Percentiles rank a stretch among this genome's conserved stretches.
phyloP scores from a whole-genome alignment of 2,797 vertebrate genomes.

The Coreius guichenoti region DNA sequence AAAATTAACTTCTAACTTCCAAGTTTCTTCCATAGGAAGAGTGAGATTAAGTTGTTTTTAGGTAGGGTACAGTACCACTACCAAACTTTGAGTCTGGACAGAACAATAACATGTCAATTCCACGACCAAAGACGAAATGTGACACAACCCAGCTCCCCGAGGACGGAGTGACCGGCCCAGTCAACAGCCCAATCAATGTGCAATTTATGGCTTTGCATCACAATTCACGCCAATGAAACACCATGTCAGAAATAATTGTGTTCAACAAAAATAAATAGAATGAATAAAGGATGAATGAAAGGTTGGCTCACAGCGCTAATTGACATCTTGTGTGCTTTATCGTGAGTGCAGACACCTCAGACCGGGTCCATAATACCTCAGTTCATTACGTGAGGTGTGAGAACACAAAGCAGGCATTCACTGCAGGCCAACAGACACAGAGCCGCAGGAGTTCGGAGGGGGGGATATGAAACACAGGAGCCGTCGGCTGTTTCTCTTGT shows the following conservation, averaged over 20 bases:
- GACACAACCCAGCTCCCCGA: conserved; percentile 28
- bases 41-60: conserved; percentile 11
- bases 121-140: conserved; percentile 34
- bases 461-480: conserved; percentile 50
- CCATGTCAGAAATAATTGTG: conserved; percentile 43
- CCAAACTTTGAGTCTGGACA: conserved; percentile 19
- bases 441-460: conserved; percentile 45
- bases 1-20: background rate
- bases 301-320: conserved; percentile 39
- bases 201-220: conserved; percentile 38
- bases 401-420: conserved; percentile 78
- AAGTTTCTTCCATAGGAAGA: conserved; percentile 23
- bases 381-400: conserved; percentile 76
- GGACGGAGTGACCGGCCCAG: conserved; percentile 3
- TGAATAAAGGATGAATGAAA: conserved; percentile 38
- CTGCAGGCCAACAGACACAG: conserved; percentile 73
- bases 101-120: conserved; percentile 45
- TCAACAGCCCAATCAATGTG: conserved; percentile 25
- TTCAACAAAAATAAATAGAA: conserved; percentile 44
- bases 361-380: conserved; percentile 68
- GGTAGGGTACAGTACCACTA: background rate
- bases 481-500: conserved; percentile 76
- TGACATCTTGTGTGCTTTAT: conserved; percentile 59
- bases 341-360: conserved; percentile 63
- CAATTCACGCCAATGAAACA: background rate